Percentiles rank a stretch among this genome's conserved stretches.
Conservation (phyloP, 2,888 invertebrate species). For the Drosophila borborema region DNA sequence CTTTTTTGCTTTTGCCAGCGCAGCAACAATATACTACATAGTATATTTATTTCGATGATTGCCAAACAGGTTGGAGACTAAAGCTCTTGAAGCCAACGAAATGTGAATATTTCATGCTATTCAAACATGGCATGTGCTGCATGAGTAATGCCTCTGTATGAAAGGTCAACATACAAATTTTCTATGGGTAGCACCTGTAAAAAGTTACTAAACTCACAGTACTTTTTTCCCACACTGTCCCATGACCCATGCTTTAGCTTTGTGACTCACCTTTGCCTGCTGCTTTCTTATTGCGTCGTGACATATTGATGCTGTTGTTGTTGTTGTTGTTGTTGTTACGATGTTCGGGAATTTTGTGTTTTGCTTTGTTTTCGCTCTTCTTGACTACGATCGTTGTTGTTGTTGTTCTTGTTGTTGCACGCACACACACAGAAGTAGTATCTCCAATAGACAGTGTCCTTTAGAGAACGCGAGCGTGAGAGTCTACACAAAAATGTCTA, state of each 20-base stretch:
- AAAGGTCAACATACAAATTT: slow-evolving; percentile 52
- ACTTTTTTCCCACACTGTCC: slow-evolving; percentile 1
- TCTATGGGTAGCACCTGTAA: slow-evolving; percentile 17
- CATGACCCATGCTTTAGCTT: slow-evolving; percentile 7
- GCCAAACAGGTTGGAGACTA: slow-evolving; percentile 72
- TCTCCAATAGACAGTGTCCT: slow-evolving; percentile 65
- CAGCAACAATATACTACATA: slow-evolving; percentile 56
- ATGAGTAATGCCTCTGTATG: slow-evolving; percentile 55
- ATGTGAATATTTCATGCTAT: slow-evolving; percentile 32
- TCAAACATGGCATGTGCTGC: slow-evolving; percentile 18
- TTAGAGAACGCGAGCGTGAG: slow-evolving; percentile 31
- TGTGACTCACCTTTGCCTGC: slow-evolving; percentile 83
- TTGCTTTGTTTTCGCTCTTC: slow-evolving; percentile 30
- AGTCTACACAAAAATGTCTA: slow-evolving; percentile 62
- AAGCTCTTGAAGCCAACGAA: slow-evolving; percentile 60
- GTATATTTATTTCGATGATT: slow-evolving; percentile 57
- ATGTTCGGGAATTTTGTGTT: slow-evolving; percentile 40
- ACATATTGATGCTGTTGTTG: slow-evolving; percentile 73
- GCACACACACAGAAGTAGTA: slow-evolving; percentile 24
- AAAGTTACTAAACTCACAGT: slow-evolving; percentile 21
- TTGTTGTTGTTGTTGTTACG: slow-evolving; percentile 52
- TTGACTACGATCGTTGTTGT: slow-evolving; percentile 12
- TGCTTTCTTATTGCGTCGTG: slow-evolving; percentile 84
- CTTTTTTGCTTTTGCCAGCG: slow-evolving; percentile 67
- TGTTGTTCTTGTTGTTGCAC: neutral